These are phyloP conservation scores for Daubentonia madagascariensis DNA, from an alignment of 2,113 vertebrate genomes.

Conservation along the genomic window DNA sequence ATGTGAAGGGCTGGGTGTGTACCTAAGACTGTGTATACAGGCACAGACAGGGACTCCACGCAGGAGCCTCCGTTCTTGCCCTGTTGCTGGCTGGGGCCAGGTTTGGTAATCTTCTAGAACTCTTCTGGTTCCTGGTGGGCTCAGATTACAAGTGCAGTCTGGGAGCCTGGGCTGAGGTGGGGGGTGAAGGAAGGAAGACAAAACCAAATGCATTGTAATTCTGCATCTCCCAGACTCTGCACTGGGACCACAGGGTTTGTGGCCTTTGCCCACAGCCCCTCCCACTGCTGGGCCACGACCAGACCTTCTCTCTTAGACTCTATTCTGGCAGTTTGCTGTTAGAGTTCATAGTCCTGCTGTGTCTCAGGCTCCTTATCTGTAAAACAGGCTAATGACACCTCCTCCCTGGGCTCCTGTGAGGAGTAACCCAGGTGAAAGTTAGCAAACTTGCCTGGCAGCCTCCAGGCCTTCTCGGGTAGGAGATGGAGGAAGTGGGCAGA, in stretches of 20 bases:
- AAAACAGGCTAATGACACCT: not conserved
- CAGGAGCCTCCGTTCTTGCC: not conserved
- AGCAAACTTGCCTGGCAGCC: not conserved
- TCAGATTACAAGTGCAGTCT: not conserved
- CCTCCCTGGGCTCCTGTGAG: not conserved
- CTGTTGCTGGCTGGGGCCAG: not conserved
- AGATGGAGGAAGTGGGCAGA: constrained; percentile 44
- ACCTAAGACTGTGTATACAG: not conserved
- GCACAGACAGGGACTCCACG: not conserved
- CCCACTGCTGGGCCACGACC: rapidly evolving
- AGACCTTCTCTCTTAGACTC: not conserved
- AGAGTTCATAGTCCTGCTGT: not conserved
- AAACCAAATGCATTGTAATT: not conserved
- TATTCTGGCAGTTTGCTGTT: not conserved
- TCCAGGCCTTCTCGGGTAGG: not conserved
- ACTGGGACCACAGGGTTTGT: not conserved
- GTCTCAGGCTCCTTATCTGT: not conserved
- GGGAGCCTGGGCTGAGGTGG: not conserved
- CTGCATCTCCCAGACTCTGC: not conserved
- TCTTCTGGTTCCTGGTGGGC: not conserved
- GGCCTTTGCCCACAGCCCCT: not conserved
- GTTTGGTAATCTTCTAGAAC: not conserved
- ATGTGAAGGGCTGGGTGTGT: not conserved
- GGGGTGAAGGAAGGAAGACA: not conserved
- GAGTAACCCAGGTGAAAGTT: not conserved